A percentile compares a stretch with the other conserved stretches of the same genome.
Evolutionary conservation across 30 jellyfish, hydroid and myxozoan genomes (phyloP).

Genomic region (Hydractinia echinata): DNA sequence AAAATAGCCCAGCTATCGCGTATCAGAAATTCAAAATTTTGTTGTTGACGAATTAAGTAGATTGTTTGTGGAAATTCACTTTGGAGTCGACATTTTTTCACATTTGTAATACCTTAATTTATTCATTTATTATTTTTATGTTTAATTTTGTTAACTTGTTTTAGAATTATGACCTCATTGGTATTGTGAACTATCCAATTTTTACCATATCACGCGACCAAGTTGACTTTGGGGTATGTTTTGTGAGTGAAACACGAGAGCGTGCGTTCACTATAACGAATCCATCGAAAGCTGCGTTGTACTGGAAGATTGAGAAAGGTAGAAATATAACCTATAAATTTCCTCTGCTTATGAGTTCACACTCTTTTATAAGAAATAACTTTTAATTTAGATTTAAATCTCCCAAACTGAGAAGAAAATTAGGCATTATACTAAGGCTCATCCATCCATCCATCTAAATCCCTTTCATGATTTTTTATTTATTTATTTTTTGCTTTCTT

Average conservation of each 20-base stretch:
- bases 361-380: no score
- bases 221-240: constrained; percentile 7
- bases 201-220: not conserved
- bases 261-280: constrained; percentile 1
- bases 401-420: no score
- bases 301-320: constrained; percentile 23
- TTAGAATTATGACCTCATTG: constrained; percentile 7
- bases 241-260: constrained; percentile 16
- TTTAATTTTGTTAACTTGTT: constrained; percentile 4
- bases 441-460: no score
- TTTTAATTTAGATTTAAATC: no score
- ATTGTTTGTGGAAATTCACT: not conserved
- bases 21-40: no score
- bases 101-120: not conserved
- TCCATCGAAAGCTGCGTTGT: not conserved
- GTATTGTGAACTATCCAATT: constrained; percentile 8
- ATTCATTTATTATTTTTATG: not conserved
- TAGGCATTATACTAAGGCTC: no score
- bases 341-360: no score
- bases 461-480: no score
- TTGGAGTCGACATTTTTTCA: not conserved
- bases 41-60: no score
- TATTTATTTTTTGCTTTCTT: no score
- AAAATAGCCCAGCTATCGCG: no score
- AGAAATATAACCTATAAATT: not conserved